Conservation (phyloP, 2,113 vertebrate genomes). For the Erpornis zantholeuca region DNA sequence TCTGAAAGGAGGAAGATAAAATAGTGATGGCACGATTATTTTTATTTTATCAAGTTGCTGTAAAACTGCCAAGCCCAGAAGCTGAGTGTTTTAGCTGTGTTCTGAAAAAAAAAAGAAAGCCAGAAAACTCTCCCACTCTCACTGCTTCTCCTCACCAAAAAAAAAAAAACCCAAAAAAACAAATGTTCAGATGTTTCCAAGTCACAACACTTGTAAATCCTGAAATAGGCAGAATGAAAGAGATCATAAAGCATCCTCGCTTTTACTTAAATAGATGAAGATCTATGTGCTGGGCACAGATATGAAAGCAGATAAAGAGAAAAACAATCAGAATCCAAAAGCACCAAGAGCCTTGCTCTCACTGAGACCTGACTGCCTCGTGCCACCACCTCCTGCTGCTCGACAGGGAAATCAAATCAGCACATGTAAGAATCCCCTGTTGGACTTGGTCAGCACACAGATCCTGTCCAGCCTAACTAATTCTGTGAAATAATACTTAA, state of each 20-base stretch:
- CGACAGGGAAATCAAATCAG: not conserved
- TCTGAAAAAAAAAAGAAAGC: not conserved
- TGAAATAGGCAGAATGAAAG: not conserved
- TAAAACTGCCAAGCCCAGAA: slow-evolving; percentile 46
- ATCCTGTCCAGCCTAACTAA: not conserved
- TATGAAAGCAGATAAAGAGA: not conserved
- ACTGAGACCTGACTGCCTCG: not conserved
- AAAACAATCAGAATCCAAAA: not conserved
- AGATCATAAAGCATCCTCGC: slow-evolving; percentile 13
- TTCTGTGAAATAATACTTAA: not conserved
- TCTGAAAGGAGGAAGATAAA: slow-evolving; percentile 57
- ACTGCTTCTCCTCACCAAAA: not conserved
- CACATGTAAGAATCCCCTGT: not conserved
- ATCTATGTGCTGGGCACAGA: not conserved
- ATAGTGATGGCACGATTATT: slow-evolving; percentile 50
- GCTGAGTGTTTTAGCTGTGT: not conserved
- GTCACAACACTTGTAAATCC: not conserved
- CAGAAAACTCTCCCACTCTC: not conserved
- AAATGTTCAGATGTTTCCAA: not conserved
- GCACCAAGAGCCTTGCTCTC: not conserved
- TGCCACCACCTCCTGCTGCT: not conserved
- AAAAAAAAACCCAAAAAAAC: not conserved
- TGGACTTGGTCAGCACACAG: not conserved
- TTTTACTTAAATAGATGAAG: slow-evolving; percentile 13
- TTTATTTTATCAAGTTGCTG: slow-evolving; percentile 54